Conservation (phyloP, 2,113 vertebrate genomes). For the Notechis scutatus region DNA sequence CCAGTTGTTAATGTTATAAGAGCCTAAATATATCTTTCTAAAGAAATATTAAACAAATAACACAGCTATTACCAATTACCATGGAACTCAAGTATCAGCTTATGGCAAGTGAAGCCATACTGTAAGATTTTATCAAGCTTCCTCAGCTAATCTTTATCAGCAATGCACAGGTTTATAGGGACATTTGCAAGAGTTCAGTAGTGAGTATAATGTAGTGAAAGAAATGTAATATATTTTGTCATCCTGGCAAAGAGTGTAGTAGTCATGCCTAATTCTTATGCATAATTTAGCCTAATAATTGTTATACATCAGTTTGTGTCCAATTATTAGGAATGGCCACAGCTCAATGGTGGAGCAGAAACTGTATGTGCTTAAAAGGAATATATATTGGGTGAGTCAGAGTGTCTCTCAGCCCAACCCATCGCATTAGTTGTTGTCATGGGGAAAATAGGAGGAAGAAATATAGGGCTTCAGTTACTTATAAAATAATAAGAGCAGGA, state of each 20-base stretch:
- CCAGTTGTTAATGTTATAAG: neutral
- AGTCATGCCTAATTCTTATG: neutral
- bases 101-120: neutral
- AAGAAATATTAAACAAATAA: neutral
- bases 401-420: neutral
- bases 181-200: neutral
- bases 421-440: neutral
- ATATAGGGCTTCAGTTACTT: neutral
- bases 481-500: neutral
- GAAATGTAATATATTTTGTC: neutral
- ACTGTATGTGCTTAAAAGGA: neutral
- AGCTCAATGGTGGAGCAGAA: neutral
- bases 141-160: neutral
- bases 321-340: neutral
- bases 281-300: neutral
- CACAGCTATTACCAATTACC: neutral
- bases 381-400: neutral
- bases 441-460: neutral
- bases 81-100: neutral
- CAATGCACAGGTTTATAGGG: neutral
- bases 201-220: neutral
- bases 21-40: neutral
- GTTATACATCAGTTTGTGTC: neutral
- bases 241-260: neutral
- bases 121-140: neutral